Evolutionary conservation across 2,797 vertebrate species (phyloP).

Genomic region (Triplophysa yarkandensis): DNA sequence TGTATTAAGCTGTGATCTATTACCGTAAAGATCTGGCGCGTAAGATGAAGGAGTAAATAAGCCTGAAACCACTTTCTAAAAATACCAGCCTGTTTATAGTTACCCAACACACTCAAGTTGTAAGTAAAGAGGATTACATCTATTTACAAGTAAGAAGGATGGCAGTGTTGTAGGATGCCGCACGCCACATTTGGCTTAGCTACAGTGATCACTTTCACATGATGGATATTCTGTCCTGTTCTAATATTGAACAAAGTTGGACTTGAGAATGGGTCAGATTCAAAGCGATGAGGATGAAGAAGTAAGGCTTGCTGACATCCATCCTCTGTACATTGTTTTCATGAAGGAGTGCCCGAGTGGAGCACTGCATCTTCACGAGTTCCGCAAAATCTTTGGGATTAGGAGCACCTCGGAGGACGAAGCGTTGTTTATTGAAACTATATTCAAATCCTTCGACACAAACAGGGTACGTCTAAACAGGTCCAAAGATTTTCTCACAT

Average conservation of each 20-base stretch:
- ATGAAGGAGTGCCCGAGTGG: constrained; percentile 62
- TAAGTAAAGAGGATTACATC: constrained; percentile 39
- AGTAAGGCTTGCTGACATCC: constrained; percentile 58
- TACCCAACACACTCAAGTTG: constrained; percentile 13
- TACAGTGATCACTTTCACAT: neutral
- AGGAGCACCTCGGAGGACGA: constrained; percentile 53
- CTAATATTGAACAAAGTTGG: neutral
- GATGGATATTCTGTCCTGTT: neutral
- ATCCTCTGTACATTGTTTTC: constrained; percentile 60
- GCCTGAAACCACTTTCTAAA: constrained; percentile 48
- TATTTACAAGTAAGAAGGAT: neutral
- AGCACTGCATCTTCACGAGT: constrained; percentile 59
- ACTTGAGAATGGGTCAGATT: constrained; percentile 50
- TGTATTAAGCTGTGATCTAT: neutral
- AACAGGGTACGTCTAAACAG: constrained; percentile 49
- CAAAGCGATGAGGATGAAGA: constrained; percentile 45
- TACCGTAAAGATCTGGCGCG: neutral
- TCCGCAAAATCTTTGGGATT: constrained; percentile 61
- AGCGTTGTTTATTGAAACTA: constrained; percentile 55
- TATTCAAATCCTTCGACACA: constrained; percentile 62
- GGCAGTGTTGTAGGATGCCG: neutral
- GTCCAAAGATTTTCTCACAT: neutral
- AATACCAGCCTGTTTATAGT: constrained; percentile 42
- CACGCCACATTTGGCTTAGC: neutral
- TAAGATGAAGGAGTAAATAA: constrained; percentile 40